Evolutionary conservation across 1,140 invertebrate species (phyloP), one percentile per base, ranked within the genome.

Genomic region (Propsilocerus akamusi): DNA sequence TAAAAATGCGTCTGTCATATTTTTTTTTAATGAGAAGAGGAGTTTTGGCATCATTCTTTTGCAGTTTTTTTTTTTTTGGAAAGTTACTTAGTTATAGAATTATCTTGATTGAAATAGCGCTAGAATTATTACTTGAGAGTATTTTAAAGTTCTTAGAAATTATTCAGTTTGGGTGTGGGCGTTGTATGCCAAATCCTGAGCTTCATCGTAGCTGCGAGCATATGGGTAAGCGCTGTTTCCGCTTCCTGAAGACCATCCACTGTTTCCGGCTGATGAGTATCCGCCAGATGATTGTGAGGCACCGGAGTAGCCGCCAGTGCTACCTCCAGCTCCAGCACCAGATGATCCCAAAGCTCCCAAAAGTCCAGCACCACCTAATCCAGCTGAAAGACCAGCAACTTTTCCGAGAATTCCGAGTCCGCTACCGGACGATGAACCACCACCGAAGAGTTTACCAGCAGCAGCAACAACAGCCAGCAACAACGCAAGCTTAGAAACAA

Each of bases 401-500:
- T 67, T 67, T 48, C 53, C 52, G 49, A 67, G 60, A 46, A 65
- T 30, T 37, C 60, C 57, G 46, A 70, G 57, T 47, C 63, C 61
- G 47, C 61, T 61, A 26, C 58, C 58, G 6, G 34, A 20, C 34
- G 14, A 8, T 20, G 14, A 3, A 12, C 72, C 70, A 4, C 71
- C 69, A 26, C 72, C 68, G 52, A 81, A 65, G 41, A 83, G 67
- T 56, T 76, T 82, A 53, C 83, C 81, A 55, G 81, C 70, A 1
- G 75, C 74, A 12, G 84, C 55, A 10, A 82, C 63, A 0, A 75
- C 72, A 22, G 80, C 80, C 20, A 82, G 63, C 30, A 85, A 58
- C 50, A 86, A 74, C 4, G 83, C 83, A 30, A 86, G 63, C 61
- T 85, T 86, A 30, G 81, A 77, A 5, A 85, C 71, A 34, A 85